Evolutionary conservation across 2,113 vertebrate species (phyloP).

Genomic region (Lutjanus erythropterus): DNA sequence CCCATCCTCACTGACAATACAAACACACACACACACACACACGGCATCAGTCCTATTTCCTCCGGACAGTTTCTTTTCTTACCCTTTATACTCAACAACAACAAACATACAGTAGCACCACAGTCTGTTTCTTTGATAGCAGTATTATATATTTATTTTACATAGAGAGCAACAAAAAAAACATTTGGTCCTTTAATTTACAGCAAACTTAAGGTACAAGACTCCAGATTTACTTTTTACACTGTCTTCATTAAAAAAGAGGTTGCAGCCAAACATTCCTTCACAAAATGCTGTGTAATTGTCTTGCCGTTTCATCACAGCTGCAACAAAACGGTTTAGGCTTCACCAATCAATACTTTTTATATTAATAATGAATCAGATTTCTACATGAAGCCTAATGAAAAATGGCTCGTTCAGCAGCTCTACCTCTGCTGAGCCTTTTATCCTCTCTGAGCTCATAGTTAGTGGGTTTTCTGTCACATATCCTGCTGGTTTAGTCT

Average conservation of each 20-base stretch:
- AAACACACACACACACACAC: slow-evolving; percentile 14
- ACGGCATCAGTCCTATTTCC: slow-evolving; percentile 1
- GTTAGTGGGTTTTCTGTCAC: no score
- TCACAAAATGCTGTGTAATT: background rate
- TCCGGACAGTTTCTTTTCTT: slow-evolving; percentile 3
- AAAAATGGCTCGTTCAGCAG: background rate
- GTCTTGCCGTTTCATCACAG: background rate
- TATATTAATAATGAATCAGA: background rate
- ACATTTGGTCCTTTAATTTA: background rate
- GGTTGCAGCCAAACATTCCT: background rate
- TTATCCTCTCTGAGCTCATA: no score
- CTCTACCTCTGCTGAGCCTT: no score
- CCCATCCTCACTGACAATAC: background rate
- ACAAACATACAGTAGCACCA: background rate
- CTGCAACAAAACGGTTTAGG: background rate
- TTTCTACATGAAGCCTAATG: background rate
- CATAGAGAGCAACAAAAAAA: background rate
- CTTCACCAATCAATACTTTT: background rate
- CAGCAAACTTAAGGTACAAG: accelerated
- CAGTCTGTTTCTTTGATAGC: background rate
- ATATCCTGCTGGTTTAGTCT: background rate
- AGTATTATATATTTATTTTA: background rate
- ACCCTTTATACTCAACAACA: background rate
- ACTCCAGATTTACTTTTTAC: background rate
- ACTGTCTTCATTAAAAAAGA: background rate